These are phyloP conservation scores for Dolichopus griseipennis DNA, from an alignment of 2,888 invertebrate species.

Conservation along the genomic window DNA sequence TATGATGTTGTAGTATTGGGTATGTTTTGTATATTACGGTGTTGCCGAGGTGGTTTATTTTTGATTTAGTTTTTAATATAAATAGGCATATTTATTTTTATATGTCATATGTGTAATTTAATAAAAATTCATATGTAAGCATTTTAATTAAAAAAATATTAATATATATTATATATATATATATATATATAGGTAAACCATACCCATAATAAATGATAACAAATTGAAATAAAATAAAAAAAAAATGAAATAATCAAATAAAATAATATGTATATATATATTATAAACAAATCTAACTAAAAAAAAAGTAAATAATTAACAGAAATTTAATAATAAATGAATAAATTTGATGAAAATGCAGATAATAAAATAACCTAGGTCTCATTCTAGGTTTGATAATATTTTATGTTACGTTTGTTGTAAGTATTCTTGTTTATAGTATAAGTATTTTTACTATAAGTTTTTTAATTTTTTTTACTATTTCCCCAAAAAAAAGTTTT, in stretches of 20 bases:
- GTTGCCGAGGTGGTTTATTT: no score
- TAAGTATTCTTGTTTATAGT: neutral
- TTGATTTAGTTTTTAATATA: no score
- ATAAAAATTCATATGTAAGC: no score
- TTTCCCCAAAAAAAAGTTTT: neutral
- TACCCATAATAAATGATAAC: neutral
- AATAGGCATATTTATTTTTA: no score
- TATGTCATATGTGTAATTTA: no score
- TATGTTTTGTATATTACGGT: no score
- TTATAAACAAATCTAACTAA: no score
- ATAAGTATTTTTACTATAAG: no score
- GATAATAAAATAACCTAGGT: neutral
- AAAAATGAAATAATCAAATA: neutral
- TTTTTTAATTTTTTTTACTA: slow-evolving; percentile 14
- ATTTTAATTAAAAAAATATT: no score
- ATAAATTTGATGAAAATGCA: no score
- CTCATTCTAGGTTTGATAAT: neutral
- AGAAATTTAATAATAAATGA: neutral
- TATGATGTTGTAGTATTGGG: no score
- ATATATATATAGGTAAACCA: neutral
- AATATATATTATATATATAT: neutral
- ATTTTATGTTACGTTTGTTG: neutral
- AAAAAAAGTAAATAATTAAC: neutral
- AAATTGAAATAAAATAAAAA: neutral
- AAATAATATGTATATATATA: no score